phyloP scores from a whole-genome alignment of 1,140 invertebrate genomes.

The Anthonomus grandis region DNA sequence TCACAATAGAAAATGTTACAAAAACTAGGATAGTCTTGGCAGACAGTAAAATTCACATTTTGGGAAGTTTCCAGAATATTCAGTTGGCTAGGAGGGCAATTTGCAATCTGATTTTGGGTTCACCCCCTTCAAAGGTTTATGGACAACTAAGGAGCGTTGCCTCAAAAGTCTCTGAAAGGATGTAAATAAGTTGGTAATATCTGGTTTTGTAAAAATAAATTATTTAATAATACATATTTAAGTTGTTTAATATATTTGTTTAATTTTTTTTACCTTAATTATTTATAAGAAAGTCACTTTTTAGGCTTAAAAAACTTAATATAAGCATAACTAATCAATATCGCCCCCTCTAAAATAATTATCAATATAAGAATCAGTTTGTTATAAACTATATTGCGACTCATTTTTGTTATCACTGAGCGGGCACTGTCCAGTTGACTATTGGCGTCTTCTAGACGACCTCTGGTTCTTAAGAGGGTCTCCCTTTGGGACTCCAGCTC shows the following conservation, averaged over 20 bases:
- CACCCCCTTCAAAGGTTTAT: constrained; percentile 93
- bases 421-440: constrained; percentile 48
- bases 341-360: constrained; percentile 5
- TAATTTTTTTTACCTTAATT: neutral
- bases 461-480: constrained; percentile 49
- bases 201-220: constrained; percentile 3
- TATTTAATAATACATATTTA: neutral
- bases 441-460: constrained; percentile 51
- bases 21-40: constrained; percentile 98
- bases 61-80: constrained; percentile 98
- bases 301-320: constrained; percentile 27
- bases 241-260: neutral
- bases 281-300: neutral
- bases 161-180: constrained; percentile 73
- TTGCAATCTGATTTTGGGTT: constrained; percentile 96
- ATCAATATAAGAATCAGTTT: constrained; percentile 28
- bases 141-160: constrained; percentile 86
- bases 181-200: constrained; percentile 61
- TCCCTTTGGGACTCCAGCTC: constrained; percentile 52
- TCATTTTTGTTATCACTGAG: constrained; percentile 47
- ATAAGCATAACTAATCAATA: constrained; percentile 1
- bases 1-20: constrained; percentile 98
- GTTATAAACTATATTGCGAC: constrained; percentile 53
- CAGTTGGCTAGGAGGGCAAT: constrained; percentile 92
- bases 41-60: constrained; percentile 94